These are phyloP conservation scores for Papilio helenus DNA, from an alignment of 1,140 invertebrate species.

Conservation along the genomic window DNA sequence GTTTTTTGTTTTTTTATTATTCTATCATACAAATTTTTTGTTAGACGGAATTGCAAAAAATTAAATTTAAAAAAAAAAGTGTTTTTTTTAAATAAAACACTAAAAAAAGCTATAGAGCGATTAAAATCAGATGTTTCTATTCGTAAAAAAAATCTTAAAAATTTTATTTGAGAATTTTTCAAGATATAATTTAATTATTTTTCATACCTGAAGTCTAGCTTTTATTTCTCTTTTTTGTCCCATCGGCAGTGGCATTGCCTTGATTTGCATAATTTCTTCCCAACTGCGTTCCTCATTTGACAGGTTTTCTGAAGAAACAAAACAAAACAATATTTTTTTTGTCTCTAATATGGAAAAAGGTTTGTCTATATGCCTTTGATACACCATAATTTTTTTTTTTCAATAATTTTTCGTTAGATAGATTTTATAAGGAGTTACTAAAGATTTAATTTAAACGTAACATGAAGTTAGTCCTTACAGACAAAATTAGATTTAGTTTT, in stretches of 20 bases:
- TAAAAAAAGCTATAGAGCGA: background rate
- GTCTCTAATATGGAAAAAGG: background rate
- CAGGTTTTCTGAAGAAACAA: slow-evolving; percentile 85
- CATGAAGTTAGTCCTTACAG: background rate
- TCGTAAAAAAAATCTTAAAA: background rate
- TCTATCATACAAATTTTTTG: too few species aligned
- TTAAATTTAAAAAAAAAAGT: too few species aligned
- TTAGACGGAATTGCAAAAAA: too few species aligned
- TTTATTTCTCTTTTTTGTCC: slow-evolving; percentile 91
- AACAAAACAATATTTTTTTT: background rate
- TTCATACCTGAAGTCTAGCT: slow-evolving; percentile 88
- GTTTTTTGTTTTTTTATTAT: too few species aligned
- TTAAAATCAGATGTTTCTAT: background rate
- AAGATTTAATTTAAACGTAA: too few species aligned
- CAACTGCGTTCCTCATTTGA: slow-evolving; percentile 92
- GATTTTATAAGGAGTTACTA: too few species aligned
- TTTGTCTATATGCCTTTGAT: too few species aligned
- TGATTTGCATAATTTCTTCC: slow-evolving; percentile 94
- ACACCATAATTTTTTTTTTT: too few species aligned
- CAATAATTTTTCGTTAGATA: too few species aligned
- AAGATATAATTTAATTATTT: too few species aligned
- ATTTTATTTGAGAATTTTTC: too few species aligned
- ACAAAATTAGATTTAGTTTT: background rate
- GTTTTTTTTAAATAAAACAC: too few species aligned
- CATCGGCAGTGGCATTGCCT: slow-evolving; percentile 92